Base-by-base conservation (phyloP, 2,888 invertebrate species). In the Cerceris ruficornis region DNA sequence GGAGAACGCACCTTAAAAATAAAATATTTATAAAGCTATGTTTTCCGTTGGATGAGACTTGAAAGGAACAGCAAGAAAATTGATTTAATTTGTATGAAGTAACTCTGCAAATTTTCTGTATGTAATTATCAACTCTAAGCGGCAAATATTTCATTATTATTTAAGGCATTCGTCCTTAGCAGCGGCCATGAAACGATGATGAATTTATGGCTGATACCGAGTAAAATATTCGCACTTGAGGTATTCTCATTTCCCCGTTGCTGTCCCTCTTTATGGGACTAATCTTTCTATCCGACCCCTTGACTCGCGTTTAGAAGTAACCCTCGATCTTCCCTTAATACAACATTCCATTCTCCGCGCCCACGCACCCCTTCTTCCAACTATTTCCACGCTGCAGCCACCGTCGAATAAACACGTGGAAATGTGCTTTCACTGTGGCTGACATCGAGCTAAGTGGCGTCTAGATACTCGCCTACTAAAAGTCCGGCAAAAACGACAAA, bases 401-500 rank as follows among this genome's bases (percentile, higher is more conserved):
- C 7, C 13, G 61, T 14, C 17, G n/a, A 57, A 75, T 71, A 61
- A 75, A 75, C 66, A 60, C 49, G 50, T 43, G 60, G 60, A 75
- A 75, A 75, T 71, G 66, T 75, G 66, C 54, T 71, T 71, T 71
- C 50, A 9, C 11, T n/a, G 50, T 7, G n/a, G 39, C 61, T 54
- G 57, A 71, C 50, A 75, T 60, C n/a, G 50, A 60, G 49, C 46
- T 55, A 75, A 75, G 59, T 65, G 60, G 54, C 11, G 28, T 65
- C 50, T 46, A 43, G 41, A 64, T 43, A 58, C 28, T 71, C 15
- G 41, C 15, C 6, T 41, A 7, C n/a, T 68, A 55, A 73, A 73
- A 60, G 46, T 57, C 28, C 8, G 39, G 7, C 11, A 39, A 57
- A 28, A 28, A 7, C 17, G 57, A 7, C 57, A n/a, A 28, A 57